Evolutionary conservation across 1,140 invertebrate genomes (phyloP).

Genomic region (Eupristina koningsbergeri): DNA sequence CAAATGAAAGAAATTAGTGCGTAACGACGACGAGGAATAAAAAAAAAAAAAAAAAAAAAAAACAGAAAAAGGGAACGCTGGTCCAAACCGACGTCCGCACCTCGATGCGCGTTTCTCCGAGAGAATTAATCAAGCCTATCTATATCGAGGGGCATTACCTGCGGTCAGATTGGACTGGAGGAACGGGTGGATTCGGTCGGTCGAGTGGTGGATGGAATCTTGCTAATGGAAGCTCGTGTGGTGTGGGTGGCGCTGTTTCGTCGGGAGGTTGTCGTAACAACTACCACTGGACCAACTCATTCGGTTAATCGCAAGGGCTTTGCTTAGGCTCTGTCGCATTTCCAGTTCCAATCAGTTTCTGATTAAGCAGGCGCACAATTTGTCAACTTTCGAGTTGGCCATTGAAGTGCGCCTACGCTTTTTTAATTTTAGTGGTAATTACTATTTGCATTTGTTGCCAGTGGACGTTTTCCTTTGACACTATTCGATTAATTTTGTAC

Average conservation of each 20-base stretch:
- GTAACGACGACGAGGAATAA: neutral
- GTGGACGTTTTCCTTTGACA: too few relatives aligned
- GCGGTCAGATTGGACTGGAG: slow-evolving; percentile 66
- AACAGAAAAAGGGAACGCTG: neutral
- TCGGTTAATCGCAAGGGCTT: slow-evolving; percentile 27
- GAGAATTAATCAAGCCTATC: slow-evolving; percentile 68
- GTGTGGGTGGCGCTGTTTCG: neutral
- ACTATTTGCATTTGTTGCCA: too few relatives aligned
- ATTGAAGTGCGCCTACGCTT: too few relatives aligned
- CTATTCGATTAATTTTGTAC: too few relatives aligned
- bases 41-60: neutral
- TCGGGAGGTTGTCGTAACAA: neutral
- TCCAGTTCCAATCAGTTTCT: slow-evolving; percentile 23
- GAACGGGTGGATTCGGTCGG: slow-evolving; percentile 57
- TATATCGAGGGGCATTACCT: slow-evolving; percentile 66
- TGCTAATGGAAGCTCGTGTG: slow-evolving; percentile 61
- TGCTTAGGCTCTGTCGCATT: slow-evolving; percentile 3
- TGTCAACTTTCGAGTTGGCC: neutral
- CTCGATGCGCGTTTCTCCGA: slow-evolving; percentile 12
- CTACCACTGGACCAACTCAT: neutral
- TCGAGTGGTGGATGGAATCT: slow-evolving; percentile 51
- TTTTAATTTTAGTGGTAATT: too few relatives aligned
- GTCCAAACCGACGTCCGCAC: neutral
- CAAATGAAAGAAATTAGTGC: neutral
- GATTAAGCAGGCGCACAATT: slow-evolving; percentile 14